phyloP scores from a whole-genome alignment of 2,113 vertebrate species.

The Neomonachus schauinslandi region DNA sequence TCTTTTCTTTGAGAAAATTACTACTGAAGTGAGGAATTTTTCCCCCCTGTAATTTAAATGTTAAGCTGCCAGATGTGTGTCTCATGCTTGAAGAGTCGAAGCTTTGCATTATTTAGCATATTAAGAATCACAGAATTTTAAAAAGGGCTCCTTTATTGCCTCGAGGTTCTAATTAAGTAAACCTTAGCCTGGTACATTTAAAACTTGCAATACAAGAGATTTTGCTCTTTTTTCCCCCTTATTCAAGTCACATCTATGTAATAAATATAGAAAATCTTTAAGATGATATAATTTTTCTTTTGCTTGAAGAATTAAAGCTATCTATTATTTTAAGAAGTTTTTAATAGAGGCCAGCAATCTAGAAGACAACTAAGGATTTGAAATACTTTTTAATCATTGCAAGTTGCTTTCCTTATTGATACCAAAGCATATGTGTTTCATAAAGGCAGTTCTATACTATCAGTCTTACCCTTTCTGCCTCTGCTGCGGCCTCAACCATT shows the following conservation, averaged over 20 bases:
- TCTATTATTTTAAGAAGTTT: constrained; percentile 97
- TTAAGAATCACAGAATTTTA: constrained; percentile 99
- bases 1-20: constrained; percentile 95
- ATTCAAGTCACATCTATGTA: constrained; percentile 95
- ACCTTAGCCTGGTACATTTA: constrained; percentile 99
- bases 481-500: background rate
- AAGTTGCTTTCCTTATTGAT: constrained; percentile 77
- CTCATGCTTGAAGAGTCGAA: constrained; percentile 99
- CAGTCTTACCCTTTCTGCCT: constrained; percentile 53
- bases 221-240: constrained; percentile 86
- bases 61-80: constrained; percentile 99
- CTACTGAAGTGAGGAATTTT: constrained; percentile 90
- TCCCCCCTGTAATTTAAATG: constrained; percentile 98
- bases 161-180: constrained; percentile 99
- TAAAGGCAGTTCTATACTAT: constrained; percentile 62
- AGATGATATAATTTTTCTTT: constrained; percentile 94
- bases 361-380: constrained; percentile 90
- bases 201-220: constrained; percentile 98
- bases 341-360: constrained; percentile 95
- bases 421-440: constrained; percentile 63
- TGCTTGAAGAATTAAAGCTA: constrained; percentile 97
- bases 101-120: constrained; percentile 99
- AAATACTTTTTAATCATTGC: constrained; percentile 87
- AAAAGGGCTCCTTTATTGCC: constrained; percentile 99
- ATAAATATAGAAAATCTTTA: constrained; percentile 96